Base-by-base conservation (phyloP, 2,113 vertebrate species). In the Erinaceus europaeus region DNA sequence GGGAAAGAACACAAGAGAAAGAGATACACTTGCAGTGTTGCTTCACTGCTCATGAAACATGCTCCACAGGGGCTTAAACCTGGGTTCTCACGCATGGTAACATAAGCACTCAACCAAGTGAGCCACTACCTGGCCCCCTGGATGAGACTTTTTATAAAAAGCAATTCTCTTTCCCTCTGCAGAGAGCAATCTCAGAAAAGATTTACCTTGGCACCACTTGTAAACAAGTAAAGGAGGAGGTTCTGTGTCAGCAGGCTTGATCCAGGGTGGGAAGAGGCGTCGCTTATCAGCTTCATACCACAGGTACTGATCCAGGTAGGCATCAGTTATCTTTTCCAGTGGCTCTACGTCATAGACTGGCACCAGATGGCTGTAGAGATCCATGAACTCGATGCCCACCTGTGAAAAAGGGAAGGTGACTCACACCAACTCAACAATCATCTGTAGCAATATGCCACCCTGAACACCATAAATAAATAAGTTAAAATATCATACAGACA, bases 341-440 rank as follows among this genome's bases (percentile, higher is more conserved):
- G 99, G 99, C 79, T 99, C 99, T 44, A 99, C 99, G 11, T 99
- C 99, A 67, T 99, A 99, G 68, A 99, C 99, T 0, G 99, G 99
- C 50, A 99, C 99, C 78, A 99, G 93, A 80, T 99, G 99, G 95
- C 99, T 99, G 96, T 99, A 99, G 77, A 99, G 97, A 96, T 99
- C 99, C 99, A 99, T 99, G 96, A 99, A 99, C 94, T 99, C 99
- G n/a, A 99, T 99, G 68, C 99, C 99, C 77, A 99, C 99, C 99
- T 99, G 44, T 65, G 40, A 46, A 42, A 91, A 1, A 93, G 84
- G 87, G 11, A 18, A 25, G 12, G 78, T 50, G 50, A 46, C 6
- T 95, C 59, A 55, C 0, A 92, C 3, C 2, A 92, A 71, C 42
- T 27, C 64, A 89, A 17, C 40, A 27, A 82, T 29, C 64, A 91